Evolutionary conservation across 2,888 invertebrate genomes (phyloP).

Genomic region (Uropetala carovei): DNA sequence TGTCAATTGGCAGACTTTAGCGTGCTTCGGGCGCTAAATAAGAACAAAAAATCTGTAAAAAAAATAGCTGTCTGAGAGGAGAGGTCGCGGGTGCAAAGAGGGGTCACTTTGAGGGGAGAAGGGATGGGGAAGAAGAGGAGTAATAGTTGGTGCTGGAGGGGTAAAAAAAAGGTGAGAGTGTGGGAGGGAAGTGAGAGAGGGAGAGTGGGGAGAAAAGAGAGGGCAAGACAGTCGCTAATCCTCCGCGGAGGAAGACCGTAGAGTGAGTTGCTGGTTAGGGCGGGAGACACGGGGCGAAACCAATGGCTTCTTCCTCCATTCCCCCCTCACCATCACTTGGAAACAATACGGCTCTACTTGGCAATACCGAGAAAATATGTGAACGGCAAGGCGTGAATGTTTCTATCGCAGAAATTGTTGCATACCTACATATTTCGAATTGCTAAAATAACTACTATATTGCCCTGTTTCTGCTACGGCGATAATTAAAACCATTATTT

Average conservation of each 20-base stretch:
- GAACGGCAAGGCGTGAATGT: neutral
- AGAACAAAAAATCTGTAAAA: neutral
- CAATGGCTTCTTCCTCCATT: neutral
- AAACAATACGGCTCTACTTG: neutral
- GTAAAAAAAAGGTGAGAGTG: neutral
- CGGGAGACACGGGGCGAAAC: neutral
- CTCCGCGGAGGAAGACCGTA: constrained; percentile 15
- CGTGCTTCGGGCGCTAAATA: neutral
- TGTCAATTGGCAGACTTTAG: neutral
- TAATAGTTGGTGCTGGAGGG: too few species aligned
- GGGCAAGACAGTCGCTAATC: neutral
- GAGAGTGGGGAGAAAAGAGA: neutral
- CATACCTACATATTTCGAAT: too few species aligned
- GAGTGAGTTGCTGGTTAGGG: neutral
- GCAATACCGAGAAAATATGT: neutral
- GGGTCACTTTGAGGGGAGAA: neutral
- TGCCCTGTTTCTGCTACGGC: too few species aligned
- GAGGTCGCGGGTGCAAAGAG: neutral
- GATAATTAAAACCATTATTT: too few species aligned
- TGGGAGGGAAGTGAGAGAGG: neutral
- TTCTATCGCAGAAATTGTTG: neutral
- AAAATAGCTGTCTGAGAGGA: neutral
- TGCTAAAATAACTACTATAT: too few species aligned
- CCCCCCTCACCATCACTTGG: neutral
- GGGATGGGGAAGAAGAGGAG: neutral